Conservation (phyloP, 2,797 vertebrate genomes). For the Alauda arvensis region DNA sequence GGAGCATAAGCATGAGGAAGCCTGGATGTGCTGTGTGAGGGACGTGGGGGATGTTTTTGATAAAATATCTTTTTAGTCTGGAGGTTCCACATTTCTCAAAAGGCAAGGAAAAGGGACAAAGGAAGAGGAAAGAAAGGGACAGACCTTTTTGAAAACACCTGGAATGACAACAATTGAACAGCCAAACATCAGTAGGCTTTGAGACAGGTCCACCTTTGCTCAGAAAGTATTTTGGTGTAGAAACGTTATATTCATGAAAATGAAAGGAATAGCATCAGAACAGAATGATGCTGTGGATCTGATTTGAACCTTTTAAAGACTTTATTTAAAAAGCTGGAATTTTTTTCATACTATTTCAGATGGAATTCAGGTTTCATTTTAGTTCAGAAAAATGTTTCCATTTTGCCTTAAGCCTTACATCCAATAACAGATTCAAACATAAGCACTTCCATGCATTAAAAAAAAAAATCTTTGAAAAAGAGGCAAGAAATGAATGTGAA, state of each 20-base stretch:
- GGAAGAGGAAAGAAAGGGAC: neutral
- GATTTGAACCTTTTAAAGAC: neutral
- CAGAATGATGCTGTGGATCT: neutral
- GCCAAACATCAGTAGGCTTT: neutral
- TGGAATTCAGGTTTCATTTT: neutral
- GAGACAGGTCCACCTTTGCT: neutral
- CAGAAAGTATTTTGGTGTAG: neutral
- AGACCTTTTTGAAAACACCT: neutral
- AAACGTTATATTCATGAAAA: neutral
- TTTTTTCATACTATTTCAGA: neutral
- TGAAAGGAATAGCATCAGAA: neutral
- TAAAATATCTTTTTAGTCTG: neutral
- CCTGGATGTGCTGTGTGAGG: fast-evolving
- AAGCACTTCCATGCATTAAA: neutral
- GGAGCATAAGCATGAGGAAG: fast-evolving
- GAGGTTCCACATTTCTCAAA: neutral
- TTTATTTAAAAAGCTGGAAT: neutral
- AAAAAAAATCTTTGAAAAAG: neutral
- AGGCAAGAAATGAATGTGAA: neutral
- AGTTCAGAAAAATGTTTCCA: neutral
- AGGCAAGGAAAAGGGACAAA: neutral
- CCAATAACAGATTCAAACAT: neutral
- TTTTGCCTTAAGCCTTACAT: neutral
- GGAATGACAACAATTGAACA: neutral
- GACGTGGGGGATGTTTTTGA: neutral